These are phyloP conservation scores for Pheosia tremula DNA, from an alignment of 2,888 invertebrate species.

Conservation along the genomic window DNA sequence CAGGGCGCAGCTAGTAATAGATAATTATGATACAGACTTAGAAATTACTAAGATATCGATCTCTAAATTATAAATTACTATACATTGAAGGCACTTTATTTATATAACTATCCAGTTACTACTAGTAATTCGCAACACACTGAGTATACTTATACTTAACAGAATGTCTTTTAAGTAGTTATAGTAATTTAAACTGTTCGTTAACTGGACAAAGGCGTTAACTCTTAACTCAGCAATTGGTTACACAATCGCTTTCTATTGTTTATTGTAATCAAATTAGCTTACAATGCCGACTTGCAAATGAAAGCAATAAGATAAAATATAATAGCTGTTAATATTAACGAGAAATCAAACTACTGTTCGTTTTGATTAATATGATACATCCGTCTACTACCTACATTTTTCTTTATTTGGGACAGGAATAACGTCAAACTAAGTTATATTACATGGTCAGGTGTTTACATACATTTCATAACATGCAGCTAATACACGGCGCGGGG, in stretches of 20 bases:
- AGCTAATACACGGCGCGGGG: slow-evolving; percentile 13
- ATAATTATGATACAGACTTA: too few relatives aligned
- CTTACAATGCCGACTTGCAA: slow-evolving; percentile 12
- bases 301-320: slow-evolving; percentile 18
- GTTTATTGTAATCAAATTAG: slow-evolving; percentile 37
- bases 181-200: neutral
- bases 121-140: too few relatives aligned
- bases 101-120: too few relatives aligned
- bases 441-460: neutral
- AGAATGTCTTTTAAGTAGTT: too few relatives aligned
- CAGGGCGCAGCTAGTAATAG: too few relatives aligned
- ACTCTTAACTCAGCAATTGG: slow-evolving; percentile 8
- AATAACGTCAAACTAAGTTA: too few relatives aligned
- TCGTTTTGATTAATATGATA: neutral
- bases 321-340: slow-evolving; percentile 40
- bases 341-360: neutral
- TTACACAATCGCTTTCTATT: slow-evolving; percentile 60
- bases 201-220: neutral
- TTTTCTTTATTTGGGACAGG: too few relatives aligned
- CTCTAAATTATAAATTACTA: too few relatives aligned
- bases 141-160: too few relatives aligned
- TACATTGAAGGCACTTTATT: too few relatives aligned
- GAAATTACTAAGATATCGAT: too few relatives aligned
- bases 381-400: too few relatives aligned
- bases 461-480: neutral